Base-by-base conservation (phyloP, 2,797 vertebrate genomes). In the Protosalanx chinensis region DNA sequence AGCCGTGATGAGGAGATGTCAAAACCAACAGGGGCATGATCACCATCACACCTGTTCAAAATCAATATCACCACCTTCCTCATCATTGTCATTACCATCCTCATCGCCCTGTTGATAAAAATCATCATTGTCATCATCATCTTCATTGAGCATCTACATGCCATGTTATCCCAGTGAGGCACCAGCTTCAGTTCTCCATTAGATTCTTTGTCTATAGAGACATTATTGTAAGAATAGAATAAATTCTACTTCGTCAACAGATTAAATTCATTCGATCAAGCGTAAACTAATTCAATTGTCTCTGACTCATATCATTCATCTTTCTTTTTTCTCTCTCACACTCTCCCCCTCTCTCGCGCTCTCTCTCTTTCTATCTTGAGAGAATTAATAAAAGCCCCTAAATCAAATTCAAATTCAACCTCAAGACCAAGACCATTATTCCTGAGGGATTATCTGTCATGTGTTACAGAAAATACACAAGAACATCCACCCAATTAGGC, bases 361-460 rank as follows among this genome's bases (percentile, higher is more conserved):
- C 64, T 59, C 68, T 76, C 57, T 51, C 5, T 64, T 30, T 61
- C 67, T 73, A 46, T 46, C 12, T 13, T 46, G 41, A 46, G 7
- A 12, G 12, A 46, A 46, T 46, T 46, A 2, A 46, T 46, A 46
- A 46, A 12, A 0, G 12, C 37, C 37, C 12, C 37, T 7, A 41
- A 41, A 41, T 41, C 37, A 10, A 41, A 41, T 13, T 41, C 37
- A 10, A 41, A 41, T 13, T 41, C 37, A 41, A 8, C 37, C 37
- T 41, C 41, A 46, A 46, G 41, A 46, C 8, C 35, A 37, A 37
- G 4, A 37, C 35, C 41, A 46, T 46, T 46, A 46, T 46, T 46
- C 10, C 41, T 46, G 41, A 46, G 13, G 12, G 37, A 41, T 7
- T 3, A 41, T 46, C 41, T 46, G 41, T 13, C 41, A 46, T 46